A percentile compares a stretch with the other conserved stretches of the same genome.
These are phyloP conservation scores for Tachina fera DNA, from an alignment of 2,888 invertebrate species.

Conservation along the genomic window DNA sequence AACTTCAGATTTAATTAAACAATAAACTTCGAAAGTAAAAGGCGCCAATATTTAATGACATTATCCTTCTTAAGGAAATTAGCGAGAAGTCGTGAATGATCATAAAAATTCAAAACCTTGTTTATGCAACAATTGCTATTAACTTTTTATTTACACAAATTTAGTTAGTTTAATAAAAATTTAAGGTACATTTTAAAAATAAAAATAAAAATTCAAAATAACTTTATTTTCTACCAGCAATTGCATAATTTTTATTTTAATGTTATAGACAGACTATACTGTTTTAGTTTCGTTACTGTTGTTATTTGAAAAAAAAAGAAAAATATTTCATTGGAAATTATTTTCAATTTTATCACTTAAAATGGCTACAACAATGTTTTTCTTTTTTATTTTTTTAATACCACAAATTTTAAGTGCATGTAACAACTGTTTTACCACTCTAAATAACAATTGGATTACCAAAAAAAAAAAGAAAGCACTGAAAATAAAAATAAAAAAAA, in stretches of 20 bases:
- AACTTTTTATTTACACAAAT: neutral
- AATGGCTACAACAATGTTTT: constrained; percentile 52
- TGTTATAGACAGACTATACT: constrained; percentile 37
- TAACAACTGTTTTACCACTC: constrained; percentile 72
- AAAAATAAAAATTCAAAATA: constrained; percentile 5
- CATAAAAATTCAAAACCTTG: neutral
- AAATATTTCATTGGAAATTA: constrained; percentile 35
- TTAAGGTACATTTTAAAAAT: constrained; percentile 7
- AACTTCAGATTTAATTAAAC: no score
- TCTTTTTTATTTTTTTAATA: constrained; percentile 31
- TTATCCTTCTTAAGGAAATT: no score
- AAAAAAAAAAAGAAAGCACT: constrained; percentile 19
- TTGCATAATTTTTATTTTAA: constrained; percentile 52
- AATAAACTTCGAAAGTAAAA: no score
- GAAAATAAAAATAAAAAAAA: neutral
- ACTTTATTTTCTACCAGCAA: constrained; percentile 13
- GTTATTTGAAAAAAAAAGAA: neutral
- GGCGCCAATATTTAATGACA: no score
- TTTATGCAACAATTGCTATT: neutral
- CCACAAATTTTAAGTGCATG: constrained; percentile 66
- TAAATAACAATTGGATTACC: constrained; percentile 64
- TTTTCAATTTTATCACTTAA: constrained; percentile 56
- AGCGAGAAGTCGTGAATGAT: neutral
- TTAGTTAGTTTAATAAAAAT: constrained; percentile 11
- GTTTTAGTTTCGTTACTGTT: neutral